Base-by-base conservation (phyloP, 1,140 invertebrate genomes). In the Cotesia chilonis region DNA sequence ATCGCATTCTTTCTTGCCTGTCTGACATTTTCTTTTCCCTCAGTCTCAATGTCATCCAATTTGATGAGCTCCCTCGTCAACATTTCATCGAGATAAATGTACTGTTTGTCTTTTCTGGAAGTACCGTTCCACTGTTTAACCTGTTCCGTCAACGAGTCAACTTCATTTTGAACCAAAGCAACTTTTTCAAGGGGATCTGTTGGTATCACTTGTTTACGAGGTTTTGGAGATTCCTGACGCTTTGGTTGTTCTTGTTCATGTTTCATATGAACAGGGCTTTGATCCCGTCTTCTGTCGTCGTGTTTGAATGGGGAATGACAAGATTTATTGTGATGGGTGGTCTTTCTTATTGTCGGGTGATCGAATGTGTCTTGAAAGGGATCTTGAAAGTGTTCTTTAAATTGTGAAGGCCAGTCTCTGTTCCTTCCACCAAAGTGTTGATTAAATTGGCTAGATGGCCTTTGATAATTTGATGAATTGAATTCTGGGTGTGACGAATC, bases 41-140 rank as follows among this genome's bases (percentile, higher is more conserved):
- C 95, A 0, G 95, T 95, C 80, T 97, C 95, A 68, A 98, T 94
- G 76, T 94, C 92, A 82, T 98, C 97, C 71, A 98, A 84, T 83
- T 96, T 96, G 3, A 98, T 90, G 71, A 98, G 88, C 82, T 95
- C 94, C 55, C 96, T 90, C 1, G 96, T 98, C 12, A 98, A 86
- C 96, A 98, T 98, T 85, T 98, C 96, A 83, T 98, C 96, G 55
- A 98, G 84, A 82, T 92, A 96, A 37, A 94, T 88, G 79, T 96
- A 98, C 68, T 94, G 89, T 83, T 97, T 97, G 79, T 96, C 93
- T 76, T 90, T 90, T 76, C 91, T 90, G 3, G 89, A 90, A 67
- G 87, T 88, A 3, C 95, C 95, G 38, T 80, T 87, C 80, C 94
- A 97, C 67, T 90, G 87, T 74, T 95, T 92, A 5, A 98, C 94